phyloP scores from a whole-genome alignment of 2,113 vertebrate species.

The Sterna hirundo region DNA sequence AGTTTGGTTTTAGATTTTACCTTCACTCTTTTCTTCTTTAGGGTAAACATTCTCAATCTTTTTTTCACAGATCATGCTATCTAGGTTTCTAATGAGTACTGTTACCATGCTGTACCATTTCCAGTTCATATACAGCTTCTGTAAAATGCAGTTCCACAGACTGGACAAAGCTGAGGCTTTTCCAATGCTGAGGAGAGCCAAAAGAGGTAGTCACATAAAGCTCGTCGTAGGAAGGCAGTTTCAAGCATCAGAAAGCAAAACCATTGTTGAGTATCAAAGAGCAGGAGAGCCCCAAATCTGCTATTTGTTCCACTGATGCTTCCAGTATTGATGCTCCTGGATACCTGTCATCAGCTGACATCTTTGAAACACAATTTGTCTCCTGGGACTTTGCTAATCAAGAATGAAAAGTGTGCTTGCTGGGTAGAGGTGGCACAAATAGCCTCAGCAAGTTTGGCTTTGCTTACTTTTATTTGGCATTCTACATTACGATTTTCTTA shows the following conservation, averaged over 20 bases:
- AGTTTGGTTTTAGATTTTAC: not conserved
- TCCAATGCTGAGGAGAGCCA: not conserved
- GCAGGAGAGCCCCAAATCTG: not conserved
- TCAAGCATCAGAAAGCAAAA: not conserved
- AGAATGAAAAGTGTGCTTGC: not conserved
- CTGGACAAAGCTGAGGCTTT: not conserved
- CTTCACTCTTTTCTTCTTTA: not conserved
- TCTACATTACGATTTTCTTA: not conserved
- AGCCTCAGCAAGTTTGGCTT: conserved; percentile 8
- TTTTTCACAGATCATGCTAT: not conserved
- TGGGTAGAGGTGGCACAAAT: not conserved
- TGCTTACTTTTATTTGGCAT: not conserved
- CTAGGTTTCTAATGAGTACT: not conserved
- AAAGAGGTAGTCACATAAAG: not conserved
- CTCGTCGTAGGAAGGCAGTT: not conserved
- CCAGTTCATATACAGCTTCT: not conserved
- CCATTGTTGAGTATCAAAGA: not conserved
- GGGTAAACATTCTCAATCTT: not conserved
- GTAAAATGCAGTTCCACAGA: not conserved
- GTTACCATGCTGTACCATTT: not conserved
- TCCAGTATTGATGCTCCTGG: not conserved
- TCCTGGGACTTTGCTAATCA: not conserved
- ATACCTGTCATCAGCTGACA: not conserved
- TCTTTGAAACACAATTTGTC: not conserved
- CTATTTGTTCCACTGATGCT: not conserved